Conservation (phyloP, 2,113 vertebrate genomes). For the Thryonomys swinderianus region DNA sequence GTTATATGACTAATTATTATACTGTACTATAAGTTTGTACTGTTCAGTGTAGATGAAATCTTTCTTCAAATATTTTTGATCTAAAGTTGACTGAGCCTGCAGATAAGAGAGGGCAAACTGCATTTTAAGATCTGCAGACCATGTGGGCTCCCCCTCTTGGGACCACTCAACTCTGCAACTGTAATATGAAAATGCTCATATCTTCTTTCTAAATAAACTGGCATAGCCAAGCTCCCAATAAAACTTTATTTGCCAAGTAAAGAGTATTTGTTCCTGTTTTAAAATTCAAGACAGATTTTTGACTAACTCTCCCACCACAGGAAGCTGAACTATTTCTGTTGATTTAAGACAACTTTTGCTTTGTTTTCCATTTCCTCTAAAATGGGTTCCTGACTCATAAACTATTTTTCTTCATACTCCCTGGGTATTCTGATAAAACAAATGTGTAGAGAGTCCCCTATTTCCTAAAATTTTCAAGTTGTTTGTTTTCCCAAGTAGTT, state of each 20-base stretch:
- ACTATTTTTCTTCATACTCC: background rate
- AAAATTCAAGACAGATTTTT: background rate
- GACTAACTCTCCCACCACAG: background rate
- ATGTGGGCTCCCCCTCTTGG: background rate
- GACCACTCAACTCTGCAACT: background rate
- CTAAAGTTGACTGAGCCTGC: background rate
- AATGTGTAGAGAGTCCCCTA: background rate
- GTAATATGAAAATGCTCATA: background rate
- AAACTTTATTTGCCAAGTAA: background rate
- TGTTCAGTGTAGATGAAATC: background rate
- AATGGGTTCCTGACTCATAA: background rate
- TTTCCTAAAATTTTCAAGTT: background rate
- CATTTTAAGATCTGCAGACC: background rate
- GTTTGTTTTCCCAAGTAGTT: background rate
- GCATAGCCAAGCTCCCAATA: background rate
- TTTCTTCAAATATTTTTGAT: background rate
- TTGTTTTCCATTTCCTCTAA: background rate
- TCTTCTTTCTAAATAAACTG: background rate
- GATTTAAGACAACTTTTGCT: conserved; percentile 19
- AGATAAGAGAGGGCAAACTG: background rate
- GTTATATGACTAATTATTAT: background rate
- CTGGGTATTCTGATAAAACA: background rate
- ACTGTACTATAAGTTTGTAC: background rate
- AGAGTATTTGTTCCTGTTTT: background rate
- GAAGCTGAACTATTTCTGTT: background rate